These are phyloP conservation scores for Cephus pygmeus DNA, from an alignment of 2,888 invertebrate species.

Conservation along the genomic window DNA sequence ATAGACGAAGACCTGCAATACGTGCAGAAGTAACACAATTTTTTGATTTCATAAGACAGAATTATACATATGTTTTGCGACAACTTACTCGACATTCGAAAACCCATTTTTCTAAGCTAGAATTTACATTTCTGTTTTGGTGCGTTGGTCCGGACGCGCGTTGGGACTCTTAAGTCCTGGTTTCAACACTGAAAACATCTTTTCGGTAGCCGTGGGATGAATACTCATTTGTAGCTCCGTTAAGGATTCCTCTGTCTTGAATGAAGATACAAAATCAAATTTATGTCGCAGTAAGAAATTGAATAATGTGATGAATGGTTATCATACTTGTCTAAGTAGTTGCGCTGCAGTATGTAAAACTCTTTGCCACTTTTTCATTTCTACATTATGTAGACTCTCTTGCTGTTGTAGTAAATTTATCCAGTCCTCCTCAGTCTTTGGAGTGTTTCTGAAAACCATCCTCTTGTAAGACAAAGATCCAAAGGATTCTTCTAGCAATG, in stretches of 20 bases:
- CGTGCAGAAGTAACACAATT: background rate
- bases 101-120: background rate
- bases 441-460: slow-evolving; percentile 70
- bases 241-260: slow-evolving; percentile 83
- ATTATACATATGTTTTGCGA: background rate
- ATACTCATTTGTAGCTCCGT: slow-evolving; percentile 77
- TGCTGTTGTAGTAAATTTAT: slow-evolving; percentile 82
- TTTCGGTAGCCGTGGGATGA: slow-evolving; percentile 69
- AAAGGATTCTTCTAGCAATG: slow-evolving; percentile 14
- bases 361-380: slow-evolving; percentile 85
- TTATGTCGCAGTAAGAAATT: background rate
- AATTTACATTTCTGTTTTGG: slow-evolving; percentile 39
- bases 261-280: slow-evolving; percentile 43
- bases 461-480: slow-evolving; percentile 13
- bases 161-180: slow-evolving; percentile 53
- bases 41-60: background rate
- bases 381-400: slow-evolving; percentile 81
- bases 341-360: slow-evolving; percentile 78
- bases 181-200: slow-evolving; percentile 68
- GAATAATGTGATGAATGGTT: background rate
- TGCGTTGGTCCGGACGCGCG: slow-evolving; percentile 42
- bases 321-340: slow-evolving; percentile 77
- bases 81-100: background rate
- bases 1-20: background rate
- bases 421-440: slow-evolving; percentile 86